phyloP scores from a whole-genome alignment of 2,888 invertebrate species.

The Apeira syringaria region DNA sequence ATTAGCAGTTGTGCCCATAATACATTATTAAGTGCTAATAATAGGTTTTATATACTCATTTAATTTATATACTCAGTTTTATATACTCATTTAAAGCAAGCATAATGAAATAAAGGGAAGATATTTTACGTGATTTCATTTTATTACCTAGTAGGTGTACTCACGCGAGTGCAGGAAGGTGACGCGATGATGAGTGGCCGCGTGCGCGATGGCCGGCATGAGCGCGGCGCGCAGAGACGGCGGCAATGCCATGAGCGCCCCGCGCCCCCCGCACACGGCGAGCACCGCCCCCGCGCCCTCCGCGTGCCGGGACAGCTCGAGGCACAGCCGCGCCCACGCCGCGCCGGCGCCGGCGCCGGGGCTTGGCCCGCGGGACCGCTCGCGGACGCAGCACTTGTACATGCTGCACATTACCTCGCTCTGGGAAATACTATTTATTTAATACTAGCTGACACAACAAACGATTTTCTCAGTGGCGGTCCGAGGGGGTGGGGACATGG shows the following conservation, averaged over 20 bases:
- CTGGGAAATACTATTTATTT: slow-evolving; percentile 37
- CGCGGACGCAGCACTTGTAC: slow-evolving; percentile 30
- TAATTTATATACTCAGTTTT: too few relatives aligned
- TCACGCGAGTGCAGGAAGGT: slow-evolving; percentile 60
- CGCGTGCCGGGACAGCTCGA: slow-evolving; percentile 30
- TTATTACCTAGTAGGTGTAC: too few relatives aligned
- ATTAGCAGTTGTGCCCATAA: too few relatives aligned
- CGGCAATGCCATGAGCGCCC: slow-evolving; percentile 40
- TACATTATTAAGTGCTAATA: too few relatives aligned
- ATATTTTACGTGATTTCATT: too few relatives aligned
- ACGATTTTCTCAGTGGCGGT: too few relatives aligned
- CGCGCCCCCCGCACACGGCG: slow-evolving; percentile 28
- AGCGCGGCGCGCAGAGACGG: slow-evolving; percentile 40
- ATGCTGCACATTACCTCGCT: slow-evolving; percentile 51
- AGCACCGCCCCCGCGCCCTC: slow-evolving; percentile 47
- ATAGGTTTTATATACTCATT: too few relatives aligned
- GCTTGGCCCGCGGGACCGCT: slow-evolving; percentile 27
- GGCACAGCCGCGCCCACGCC: slow-evolving; percentile 45
- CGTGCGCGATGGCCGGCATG: slow-evolving; percentile 65
- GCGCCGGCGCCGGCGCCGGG: slow-evolving; percentile 16
- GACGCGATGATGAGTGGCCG: slow-evolving; percentile 57
- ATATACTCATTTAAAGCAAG: too few relatives aligned
- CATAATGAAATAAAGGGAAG: too few relatives aligned
- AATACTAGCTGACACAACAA: too few relatives aligned
- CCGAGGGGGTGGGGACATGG: too few relatives aligned